These are phyloP conservation scores for Rhinichthys osculus DNA, from an alignment of 2,797 vertebrate species.

Conservation along the genomic window DNA sequence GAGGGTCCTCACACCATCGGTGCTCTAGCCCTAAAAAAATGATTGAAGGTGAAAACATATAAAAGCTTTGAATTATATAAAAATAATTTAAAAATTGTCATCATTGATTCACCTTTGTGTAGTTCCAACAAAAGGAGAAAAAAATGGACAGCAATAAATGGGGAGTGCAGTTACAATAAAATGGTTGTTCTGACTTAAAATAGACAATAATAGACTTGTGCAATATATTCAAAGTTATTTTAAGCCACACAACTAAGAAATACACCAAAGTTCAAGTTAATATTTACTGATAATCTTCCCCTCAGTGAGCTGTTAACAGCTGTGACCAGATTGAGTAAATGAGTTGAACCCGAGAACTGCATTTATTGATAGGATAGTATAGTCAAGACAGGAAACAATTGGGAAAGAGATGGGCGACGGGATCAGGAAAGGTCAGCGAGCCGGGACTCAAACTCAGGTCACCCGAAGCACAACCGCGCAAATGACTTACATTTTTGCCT, in stretches of 20 bases:
- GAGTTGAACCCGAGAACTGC: not conserved
- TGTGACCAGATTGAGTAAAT: not conserved
- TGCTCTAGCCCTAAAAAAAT: not conserved
- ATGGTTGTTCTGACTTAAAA: not conserved
- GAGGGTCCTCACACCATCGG: no score
- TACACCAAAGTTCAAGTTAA: not conserved
- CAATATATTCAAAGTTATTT: not conserved
- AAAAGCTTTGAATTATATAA: not conserved
- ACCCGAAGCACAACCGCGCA: not conserved
- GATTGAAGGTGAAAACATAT: not conserved
- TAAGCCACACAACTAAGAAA: not conserved
- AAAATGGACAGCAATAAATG: not conserved
- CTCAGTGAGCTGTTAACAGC: not conserved
- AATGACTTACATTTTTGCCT: not conserved
- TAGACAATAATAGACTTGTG: not conserved
- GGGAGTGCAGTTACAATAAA: not conserved
- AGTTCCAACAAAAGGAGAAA: not conserved
- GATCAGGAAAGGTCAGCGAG: not conserved
- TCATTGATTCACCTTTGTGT: not conserved
- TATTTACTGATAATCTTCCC: not conserved
- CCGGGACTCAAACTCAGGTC: not conserved
- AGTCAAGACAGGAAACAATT: not conserved
- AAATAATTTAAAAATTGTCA: not conserved
- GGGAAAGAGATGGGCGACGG: not conserved
- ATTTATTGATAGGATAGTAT: not conserved